Evolutionary conservation across 2,113 vertebrate species (phyloP).

Genomic region (Alosa alosa): DNA sequence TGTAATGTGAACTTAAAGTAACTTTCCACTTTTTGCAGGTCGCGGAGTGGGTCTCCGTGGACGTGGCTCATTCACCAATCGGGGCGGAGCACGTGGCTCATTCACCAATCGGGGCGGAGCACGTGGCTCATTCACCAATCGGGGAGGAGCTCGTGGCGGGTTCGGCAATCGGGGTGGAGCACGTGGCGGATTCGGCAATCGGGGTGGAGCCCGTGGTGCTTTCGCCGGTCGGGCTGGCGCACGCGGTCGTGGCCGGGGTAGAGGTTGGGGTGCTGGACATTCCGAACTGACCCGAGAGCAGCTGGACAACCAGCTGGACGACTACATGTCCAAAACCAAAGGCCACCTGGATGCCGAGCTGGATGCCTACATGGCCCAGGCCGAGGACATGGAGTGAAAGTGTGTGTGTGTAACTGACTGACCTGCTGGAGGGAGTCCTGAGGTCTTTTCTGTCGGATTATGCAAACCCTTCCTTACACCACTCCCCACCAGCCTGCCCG

Average conservation of each 20-base stretch:
- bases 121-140: no score
- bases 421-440: background rate
- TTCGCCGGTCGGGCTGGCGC: conserved; percentile 58
- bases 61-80: conserved; percentile 32
- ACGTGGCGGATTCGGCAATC: no score
- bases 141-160: no score
- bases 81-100: conserved; percentile 52
- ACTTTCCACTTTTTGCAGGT: conserved; percentile 58
- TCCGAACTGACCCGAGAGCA: conserved; percentile 74
- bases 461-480: background rate
- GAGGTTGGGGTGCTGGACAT: conserved; percentile 54
- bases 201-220: conserved; percentile 55
- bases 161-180: no score
- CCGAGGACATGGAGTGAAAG: conserved; percentile 62
- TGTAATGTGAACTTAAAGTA: no score
- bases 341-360: conserved; percentile 83
- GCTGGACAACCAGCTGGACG: conserved; percentile 86
- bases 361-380: conserved; percentile 91
- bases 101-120: no score
- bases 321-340: conserved; percentile 88
- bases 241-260: conserved; percentile 59
- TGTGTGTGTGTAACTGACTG: conserved; percentile 39
- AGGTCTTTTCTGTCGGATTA: background rate
- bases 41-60: conserved; percentile 69
- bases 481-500: background rate